Percentiles rank a stretch among this genome's conserved stretches.
Evolutionary conservation across 2,113 vertebrate species (phyloP).

Genomic region (Rhinolophus ferrumequinum): DNA sequence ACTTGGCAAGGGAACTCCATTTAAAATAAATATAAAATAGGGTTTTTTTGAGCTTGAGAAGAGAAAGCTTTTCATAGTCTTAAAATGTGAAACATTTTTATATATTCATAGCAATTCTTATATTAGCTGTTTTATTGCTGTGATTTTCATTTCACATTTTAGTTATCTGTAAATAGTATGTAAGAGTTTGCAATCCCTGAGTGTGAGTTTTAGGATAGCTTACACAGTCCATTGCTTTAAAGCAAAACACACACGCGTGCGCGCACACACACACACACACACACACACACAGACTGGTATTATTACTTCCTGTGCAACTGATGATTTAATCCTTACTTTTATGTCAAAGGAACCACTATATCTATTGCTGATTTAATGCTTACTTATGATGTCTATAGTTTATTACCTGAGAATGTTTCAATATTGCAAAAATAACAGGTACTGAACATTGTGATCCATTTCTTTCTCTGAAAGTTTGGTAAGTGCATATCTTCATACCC

Average conservation of each 20-base stretch:
- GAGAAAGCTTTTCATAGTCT: constrained; percentile 68
- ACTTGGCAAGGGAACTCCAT: constrained; percentile 74
- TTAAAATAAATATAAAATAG: constrained; percentile 82
- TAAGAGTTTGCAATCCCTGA: not conserved
- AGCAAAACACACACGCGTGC: not conserved
- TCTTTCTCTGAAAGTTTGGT: not conserved
- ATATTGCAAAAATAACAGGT: not conserved
- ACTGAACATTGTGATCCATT: not conserved
- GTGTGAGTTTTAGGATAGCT: not conserved
- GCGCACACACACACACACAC: not conserved
- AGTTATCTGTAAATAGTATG: constrained; percentile 74
- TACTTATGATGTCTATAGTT: not conserved
- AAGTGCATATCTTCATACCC: not conserved
- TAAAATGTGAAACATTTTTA: constrained; percentile 68
- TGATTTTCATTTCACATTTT: constrained; percentile 74
- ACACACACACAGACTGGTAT: not conserved
- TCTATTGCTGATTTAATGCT: not conserved
- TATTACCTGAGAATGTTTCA: not conserved
- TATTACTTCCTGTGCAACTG: constrained; percentile 3
- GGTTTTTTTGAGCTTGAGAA: constrained; percentile 74
- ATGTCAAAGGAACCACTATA: not conserved
- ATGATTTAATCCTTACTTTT: constrained; percentile 1
- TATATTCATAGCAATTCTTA: constrained; percentile 61
- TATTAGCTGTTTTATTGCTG: constrained; percentile 76
- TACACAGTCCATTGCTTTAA: not conserved